Evolutionary conservation across 2,888 invertebrate genomes (phyloP).

Genomic region (Ctenicera cuprea): DNA sequence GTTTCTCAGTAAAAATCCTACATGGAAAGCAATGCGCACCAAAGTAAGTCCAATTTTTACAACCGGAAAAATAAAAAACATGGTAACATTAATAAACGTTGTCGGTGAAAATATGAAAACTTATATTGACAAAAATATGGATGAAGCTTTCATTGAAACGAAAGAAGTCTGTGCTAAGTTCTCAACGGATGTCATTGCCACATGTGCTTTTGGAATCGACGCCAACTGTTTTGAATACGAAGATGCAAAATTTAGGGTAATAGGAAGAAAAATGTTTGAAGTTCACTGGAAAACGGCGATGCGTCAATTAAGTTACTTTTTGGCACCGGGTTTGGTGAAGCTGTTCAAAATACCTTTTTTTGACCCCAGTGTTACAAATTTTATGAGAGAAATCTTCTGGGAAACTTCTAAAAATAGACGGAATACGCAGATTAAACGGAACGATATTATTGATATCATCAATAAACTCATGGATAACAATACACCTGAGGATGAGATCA

Average conservation of each 20-base stretch:
- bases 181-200: conserved; percentile 72
- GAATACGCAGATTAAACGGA: conserved; percentile 63
- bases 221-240: conserved; percentile 69
- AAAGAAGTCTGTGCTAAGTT: conserved; percentile 69
- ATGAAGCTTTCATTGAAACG: conserved; percentile 59
- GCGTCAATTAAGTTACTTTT: conserved; percentile 62
- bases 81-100: conserved; percentile 71
- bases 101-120: conserved; percentile 63
- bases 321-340: conserved; percentile 59
- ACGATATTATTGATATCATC: conserved; percentile 73
- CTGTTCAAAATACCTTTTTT: conserved; percentile 61
- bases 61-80: conserved; percentile 73
- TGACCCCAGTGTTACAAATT: too few species aligned
- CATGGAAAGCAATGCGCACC: conserved; percentile 73
- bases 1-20: conserved; percentile 70
- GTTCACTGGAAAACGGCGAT: conserved; percentile 61
- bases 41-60: conserved; percentile 75
- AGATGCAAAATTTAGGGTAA: conserved; percentile 67
- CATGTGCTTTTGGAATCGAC: conserved; percentile 72
- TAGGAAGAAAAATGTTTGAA: conserved; percentile 65
- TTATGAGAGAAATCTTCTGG: conserved; percentile 66
- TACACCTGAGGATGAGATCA: conserved; percentile 53
- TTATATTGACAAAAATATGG: conserved; percentile 67
- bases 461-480: conserved; percentile 63
- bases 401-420: conserved; percentile 65